phyloP scores from a whole-genome alignment of 2,113 vertebrate genomes.

The Craseonycteris thonglongyai region DNA sequence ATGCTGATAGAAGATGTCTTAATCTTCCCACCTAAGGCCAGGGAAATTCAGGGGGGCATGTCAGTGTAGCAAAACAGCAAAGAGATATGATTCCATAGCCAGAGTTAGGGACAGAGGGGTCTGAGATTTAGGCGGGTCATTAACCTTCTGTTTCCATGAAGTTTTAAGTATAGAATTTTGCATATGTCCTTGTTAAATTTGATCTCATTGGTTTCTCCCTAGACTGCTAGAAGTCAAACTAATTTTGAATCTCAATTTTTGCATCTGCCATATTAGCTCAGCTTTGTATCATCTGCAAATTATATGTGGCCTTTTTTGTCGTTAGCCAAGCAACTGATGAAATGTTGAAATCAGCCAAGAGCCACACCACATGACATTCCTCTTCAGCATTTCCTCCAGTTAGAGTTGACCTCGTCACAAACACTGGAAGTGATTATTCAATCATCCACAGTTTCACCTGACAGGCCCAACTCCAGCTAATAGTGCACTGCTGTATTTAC shows the following conservation, averaged over 20 bases:
- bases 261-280: conserved; percentile 2
- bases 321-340: conserved; percentile 24
- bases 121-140: background rate
- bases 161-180: conserved; percentile 23
- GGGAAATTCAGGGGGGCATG: background rate
- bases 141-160: background rate
- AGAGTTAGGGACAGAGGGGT: background rate
- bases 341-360: background rate
- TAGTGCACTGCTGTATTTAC: background rate
- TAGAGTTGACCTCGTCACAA: background rate
- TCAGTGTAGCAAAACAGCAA: background rate
- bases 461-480: background rate
- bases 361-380: background rate
- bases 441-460: background rate
- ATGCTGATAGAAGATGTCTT: background rate
- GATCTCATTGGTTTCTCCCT: conserved; percentile 14
- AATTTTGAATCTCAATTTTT: background rate
- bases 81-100: background rate
- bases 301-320: background rate
- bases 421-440: background rate
- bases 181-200: conserved; percentile 1
- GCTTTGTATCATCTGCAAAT: background rate
- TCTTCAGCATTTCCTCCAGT: background rate
- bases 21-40: background rate
- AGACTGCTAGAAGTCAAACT: conserved; percentile 17